Conservation (phyloP, 2,113 vertebrate species). For the Colistium nudipinnis region DNA sequence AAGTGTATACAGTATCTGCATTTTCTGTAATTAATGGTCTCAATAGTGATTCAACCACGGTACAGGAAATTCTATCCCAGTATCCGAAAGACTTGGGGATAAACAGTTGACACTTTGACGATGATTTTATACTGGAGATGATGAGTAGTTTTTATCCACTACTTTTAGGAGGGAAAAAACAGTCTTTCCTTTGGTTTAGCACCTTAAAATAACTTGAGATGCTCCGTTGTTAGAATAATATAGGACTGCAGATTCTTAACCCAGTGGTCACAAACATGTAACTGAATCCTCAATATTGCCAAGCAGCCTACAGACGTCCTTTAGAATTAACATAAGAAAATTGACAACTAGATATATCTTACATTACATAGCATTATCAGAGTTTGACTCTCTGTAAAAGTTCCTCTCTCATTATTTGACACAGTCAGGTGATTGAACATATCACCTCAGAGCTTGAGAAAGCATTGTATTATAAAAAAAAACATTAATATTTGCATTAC, state of each 20-base stretch:
- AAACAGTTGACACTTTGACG: not conserved
- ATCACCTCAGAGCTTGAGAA: constrained; percentile 41
- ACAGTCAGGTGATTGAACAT: constrained; percentile 65
- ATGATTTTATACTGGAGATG: not conserved
- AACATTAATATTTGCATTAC: constrained; percentile 46
- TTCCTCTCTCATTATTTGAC: constrained; percentile 53
- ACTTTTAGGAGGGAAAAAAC: constrained; percentile 10
- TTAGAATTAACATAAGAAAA: constrained; percentile 75
- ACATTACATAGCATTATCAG: constrained; percentile 33
- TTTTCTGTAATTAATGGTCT: not conserved
- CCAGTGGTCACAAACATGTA: constrained; percentile 72
- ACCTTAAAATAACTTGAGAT: constrained; percentile 66
- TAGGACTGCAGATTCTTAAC: constrained; percentile 72
- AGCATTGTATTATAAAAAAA: constrained; percentile 29
- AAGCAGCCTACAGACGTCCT: constrained; percentile 59
- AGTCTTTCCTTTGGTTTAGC: constrained; percentile 47
- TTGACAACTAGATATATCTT: constrained; percentile 68
- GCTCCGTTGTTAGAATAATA: constrained; percentile 64
- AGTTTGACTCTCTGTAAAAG: constrained; percentile 57
- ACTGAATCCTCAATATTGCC: constrained; percentile 70
- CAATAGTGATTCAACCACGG: not conserved
- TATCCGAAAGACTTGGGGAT: not conserved
- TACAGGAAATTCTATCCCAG: not conserved
- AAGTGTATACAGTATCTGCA: not conserved
- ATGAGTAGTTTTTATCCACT: constrained; percentile 23